Conservation (phyloP, 2,797 vertebrate genomes). For the Enteromius unitaeniatus region DNA sequence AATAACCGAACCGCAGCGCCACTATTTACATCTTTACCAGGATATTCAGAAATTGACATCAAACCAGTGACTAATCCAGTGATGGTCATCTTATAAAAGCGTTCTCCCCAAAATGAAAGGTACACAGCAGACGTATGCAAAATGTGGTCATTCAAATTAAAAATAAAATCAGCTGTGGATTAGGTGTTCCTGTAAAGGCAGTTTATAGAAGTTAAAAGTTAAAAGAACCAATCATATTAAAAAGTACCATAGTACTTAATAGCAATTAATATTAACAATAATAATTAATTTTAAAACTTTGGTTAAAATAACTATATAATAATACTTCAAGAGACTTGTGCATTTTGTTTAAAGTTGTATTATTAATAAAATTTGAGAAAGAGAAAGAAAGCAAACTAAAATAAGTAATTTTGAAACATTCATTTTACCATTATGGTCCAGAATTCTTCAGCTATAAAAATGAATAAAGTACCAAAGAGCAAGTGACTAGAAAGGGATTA, state of each 20-base stretch:
- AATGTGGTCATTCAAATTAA: constrained; percentile 16
- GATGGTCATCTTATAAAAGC: neutral
- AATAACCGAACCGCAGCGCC: neutral
- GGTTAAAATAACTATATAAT: neutral
- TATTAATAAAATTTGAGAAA: neutral
- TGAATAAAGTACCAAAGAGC: neutral
- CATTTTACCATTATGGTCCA: neutral
- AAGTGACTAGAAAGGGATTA: neutral
- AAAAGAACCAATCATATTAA: neutral
- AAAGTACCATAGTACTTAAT: neutral
- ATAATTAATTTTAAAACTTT: neutral
- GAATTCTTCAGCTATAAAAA: neutral
- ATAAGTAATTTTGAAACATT: neutral
- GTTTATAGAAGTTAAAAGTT: too few species aligned
- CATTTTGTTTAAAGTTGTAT: neutral
- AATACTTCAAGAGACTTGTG: neutral
- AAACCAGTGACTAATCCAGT: neutral
- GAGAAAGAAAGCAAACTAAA: neutral
- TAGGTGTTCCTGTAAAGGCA: neutral
- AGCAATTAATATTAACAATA: neutral
- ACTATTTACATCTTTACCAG: neutral
- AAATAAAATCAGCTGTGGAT: neutral
- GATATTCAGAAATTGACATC: neutral
- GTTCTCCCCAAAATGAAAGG: neutral
- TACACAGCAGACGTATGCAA: constrained; percentile 17